Conservation (phyloP, 2,888 invertebrate genomes). For the Odontothrips loti region DNA sequence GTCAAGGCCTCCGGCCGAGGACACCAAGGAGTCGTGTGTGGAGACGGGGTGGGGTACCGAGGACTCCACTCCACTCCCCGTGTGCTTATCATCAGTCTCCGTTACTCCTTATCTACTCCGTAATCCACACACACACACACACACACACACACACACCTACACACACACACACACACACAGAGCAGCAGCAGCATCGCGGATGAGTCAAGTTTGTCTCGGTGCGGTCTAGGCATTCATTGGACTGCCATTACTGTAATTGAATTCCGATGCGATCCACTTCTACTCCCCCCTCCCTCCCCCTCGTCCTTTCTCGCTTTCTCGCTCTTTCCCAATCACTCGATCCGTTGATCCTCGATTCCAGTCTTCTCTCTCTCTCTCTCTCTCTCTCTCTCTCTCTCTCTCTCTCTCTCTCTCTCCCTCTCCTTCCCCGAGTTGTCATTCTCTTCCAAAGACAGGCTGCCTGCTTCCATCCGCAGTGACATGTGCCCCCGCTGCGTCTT, state of each 20-base stretch:
- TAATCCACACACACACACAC: not conserved
- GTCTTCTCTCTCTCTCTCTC: too few relatives aligned
- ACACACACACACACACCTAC: not conserved
- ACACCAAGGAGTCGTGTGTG: too few relatives aligned
- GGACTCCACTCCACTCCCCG: not conserved
- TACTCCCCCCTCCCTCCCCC: not conserved
- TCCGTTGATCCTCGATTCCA: too few relatives aligned
- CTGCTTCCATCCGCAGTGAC: too few relatives aligned
- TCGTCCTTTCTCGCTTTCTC: not conserved
- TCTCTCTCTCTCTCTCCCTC: too few relatives aligned
- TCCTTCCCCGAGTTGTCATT: too few relatives aligned
- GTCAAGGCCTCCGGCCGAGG: too few relatives aligned
- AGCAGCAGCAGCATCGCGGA: not conserved
- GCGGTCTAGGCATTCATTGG: not conserved
- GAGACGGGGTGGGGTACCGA: not conserved
- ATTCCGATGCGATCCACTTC: conserved; percentile 8
- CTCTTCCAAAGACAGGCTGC: too few relatives aligned
- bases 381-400: too few relatives aligned
- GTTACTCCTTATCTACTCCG: too few relatives aligned
- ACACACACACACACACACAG: not conserved
- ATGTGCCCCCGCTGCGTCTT: too few relatives aligned
- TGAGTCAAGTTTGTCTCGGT: not conserved
- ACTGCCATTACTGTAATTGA: conserved; percentile 25
- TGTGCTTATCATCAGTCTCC: not conserved
- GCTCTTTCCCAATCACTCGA: not conserved